Percentiles rank a stretch among this genome's conserved stretches.
These are phyloP conservation scores for Agonopterix alstromeriana DNA, from an alignment of 2,888 invertebrate species.

Conservation along the genomic window DNA sequence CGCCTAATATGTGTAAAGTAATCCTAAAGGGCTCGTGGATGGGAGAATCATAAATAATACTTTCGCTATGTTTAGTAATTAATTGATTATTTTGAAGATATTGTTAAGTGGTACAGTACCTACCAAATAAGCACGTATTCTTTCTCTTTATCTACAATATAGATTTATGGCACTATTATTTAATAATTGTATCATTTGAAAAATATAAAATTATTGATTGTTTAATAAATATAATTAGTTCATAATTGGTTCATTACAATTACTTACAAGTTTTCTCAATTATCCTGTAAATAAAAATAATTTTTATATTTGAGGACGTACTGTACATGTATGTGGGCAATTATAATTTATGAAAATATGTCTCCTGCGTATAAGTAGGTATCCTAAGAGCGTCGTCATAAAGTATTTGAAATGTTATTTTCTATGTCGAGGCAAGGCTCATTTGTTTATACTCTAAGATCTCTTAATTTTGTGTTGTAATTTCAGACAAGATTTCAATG, in stretches of 20 bases:
- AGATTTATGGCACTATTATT: constrained; percentile 28
- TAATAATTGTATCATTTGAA: constrained; percentile 18
- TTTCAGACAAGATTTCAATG: neutral
- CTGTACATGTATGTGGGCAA: constrained; percentile 64
- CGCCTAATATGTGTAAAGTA: constrained; percentile 22
- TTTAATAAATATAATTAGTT: constrained; percentile 12
- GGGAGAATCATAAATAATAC: constrained; percentile 14
- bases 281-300: constrained; percentile 16
- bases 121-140: constrained; percentile 21
- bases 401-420: constrained; percentile 1
- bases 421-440: neutral
- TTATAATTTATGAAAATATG: constrained; percentile 68
- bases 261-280: constrained; percentile 12
- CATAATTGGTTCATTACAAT: constrained; percentile 14
- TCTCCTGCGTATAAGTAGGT: constrained; percentile 51
- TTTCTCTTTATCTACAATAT: constrained; percentile 25
- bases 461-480: too few species aligned
- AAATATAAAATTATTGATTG: constrained; percentile 17
- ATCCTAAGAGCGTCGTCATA: constrained; percentile 4
- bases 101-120: constrained; percentile 21
- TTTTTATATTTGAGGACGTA: constrained; percentile 21
- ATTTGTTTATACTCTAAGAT: too few species aligned
- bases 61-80: constrained; percentile 21
- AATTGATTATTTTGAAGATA: constrained; percentile 25
- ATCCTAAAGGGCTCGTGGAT: constrained; percentile 11